Evolutionary conservation across 2,113 vertebrate genomes (phyloP), one percentile per base, ranked within the genome.

Genomic region (Todiramphus saurophagus): DNA sequence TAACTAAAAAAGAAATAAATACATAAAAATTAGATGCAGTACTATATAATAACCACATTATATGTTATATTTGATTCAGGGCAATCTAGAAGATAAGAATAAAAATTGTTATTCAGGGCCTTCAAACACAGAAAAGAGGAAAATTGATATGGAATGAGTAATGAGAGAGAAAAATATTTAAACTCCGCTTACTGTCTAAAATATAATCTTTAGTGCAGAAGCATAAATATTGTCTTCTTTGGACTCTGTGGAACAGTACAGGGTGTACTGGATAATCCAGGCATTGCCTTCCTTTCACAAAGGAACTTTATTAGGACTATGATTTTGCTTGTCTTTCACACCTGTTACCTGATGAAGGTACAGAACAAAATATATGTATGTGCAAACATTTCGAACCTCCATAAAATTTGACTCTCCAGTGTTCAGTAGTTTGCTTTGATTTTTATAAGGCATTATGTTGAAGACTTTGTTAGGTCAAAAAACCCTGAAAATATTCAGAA

Each of bases 221-320:
- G 5, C 2, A 17, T 25, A 37, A 72, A 1, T n/a, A 16, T 16
- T 5, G 1, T 63, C 43, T 59, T 2, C 7, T 81, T 41, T 53
- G 30, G 9, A 48, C 3, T 27, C 2, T 33, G 15, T n/a, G 89
- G 43, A 51, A 39, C 19, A 70, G 21, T 55, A 19, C 3, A 46
- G 9, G 2, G 4, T 0, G 5, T 25, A 70, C 44, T 33, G 51
- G 3, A 37, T n/a, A 28, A 35, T 28, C 13, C 60, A 60, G 23
- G 6, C 21, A 11, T 20, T 67, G 8, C 16, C 3, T 83, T 72
- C 11, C 14, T 60, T 64, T 55, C 39, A 44, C 20, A 83, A 14
- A 63, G 9, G 14, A 87, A 30, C 17, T 6, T 53, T 13, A 15
- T n/a, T 27, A 91, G 39, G 39, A 5, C 13, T 46, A 6, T 30